Evolutionary conservation across 2,797 vertebrate species (phyloP).

Genomic region (Pangasius larnaudii): DNA sequence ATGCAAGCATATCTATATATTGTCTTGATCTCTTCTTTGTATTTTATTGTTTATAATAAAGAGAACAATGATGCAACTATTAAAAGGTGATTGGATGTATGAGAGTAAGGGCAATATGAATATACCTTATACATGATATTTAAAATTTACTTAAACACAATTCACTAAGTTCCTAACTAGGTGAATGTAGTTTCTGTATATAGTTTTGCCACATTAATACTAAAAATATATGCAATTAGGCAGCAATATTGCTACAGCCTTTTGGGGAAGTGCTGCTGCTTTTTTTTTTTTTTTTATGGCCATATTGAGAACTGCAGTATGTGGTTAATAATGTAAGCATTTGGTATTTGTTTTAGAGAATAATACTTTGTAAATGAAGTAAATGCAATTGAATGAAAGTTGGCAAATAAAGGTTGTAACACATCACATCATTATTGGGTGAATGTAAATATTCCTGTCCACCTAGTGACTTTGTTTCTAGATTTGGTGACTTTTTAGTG

Average conservation of each 20-base stretch:
- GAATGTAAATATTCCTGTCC: neutral
- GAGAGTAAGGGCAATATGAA: neutral
- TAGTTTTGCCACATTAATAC: neutral
- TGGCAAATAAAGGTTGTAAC: constrained; percentile 1
- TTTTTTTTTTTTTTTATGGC: neutral
- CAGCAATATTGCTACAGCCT: constrained; percentile 9
- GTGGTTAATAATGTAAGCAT: neutral
- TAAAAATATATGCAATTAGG: constrained; percentile 25
- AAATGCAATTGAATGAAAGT: neutral
- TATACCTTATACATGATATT: neutral
- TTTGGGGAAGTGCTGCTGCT: neutral
- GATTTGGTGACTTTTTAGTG: neutral
- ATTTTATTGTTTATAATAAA: constrained; percentile 18
- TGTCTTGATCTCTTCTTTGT: constrained; percentile 24
- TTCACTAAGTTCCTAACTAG: neutral
- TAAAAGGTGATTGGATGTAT: constrained; percentile 12
- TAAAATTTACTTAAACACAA: neutral
- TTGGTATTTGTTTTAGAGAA: neutral
- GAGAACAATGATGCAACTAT: neutral
- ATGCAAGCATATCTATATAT: constrained; percentile 42
- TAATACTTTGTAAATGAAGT: neutral
- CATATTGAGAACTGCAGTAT: constrained; percentile 4
- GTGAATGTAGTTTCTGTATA: constrained; percentile 11
- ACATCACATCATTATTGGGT: neutral
- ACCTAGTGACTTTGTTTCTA: neutral